Conservation (phyloP, 2,113 vertebrate genomes). For the Lagenorhynchus albirostris region DNA sequence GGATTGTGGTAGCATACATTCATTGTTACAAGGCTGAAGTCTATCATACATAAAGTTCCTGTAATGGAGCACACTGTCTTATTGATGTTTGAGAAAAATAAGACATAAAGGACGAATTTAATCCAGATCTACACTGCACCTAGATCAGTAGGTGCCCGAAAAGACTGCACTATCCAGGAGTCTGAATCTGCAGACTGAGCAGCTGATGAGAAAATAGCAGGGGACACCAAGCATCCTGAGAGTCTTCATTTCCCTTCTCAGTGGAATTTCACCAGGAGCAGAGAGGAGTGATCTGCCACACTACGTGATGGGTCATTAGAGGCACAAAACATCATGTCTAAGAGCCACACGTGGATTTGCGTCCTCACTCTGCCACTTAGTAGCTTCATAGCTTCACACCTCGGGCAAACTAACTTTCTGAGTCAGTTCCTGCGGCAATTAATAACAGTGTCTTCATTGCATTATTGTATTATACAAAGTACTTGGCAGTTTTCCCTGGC, state of each 20-base stretch:
- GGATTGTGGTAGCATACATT: background rate
- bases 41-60: background rate
- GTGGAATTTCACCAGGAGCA: background rate
- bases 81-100: background rate
- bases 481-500: conserved; percentile 25
- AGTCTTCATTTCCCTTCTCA: background rate
- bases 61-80: background rate
- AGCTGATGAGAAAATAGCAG: background rate
- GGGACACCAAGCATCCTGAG: background rate
- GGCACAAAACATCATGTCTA: rapidly evolving
- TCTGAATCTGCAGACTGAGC: background rate
- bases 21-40: background rate
- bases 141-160: background rate
- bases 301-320: background rate
- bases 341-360: background rate
- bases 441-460: background rate
- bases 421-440: background rate
- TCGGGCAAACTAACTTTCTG: background rate
- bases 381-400: background rate
- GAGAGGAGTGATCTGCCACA: background rate
- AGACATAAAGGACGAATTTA: background rate
- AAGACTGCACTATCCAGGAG: background rate
- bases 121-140: background rate
- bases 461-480: background rate
- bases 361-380: background rate